Conservation (phyloP, 2,888 invertebrate genomes). For the Pterostichus niger region DNA sequence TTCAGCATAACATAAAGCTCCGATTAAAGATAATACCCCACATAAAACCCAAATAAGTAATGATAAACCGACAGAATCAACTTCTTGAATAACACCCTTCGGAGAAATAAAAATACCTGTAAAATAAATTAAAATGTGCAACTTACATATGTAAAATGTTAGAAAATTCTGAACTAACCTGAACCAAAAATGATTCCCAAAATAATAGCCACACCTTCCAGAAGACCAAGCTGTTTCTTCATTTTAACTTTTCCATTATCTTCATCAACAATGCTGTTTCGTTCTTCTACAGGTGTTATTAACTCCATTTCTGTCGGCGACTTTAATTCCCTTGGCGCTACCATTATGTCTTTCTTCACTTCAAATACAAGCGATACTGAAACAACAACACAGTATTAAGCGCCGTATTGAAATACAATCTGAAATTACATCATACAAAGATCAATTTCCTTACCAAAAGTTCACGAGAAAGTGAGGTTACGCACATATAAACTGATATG, state of each 20-base stretch:
- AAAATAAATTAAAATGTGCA: slow-evolving; percentile 70
- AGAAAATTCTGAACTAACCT: slow-evolving; percentile 76
- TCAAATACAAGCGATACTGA: slow-evolving; percentile 37
- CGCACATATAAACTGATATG: slow-evolving; percentile 1
- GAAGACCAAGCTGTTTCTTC: slow-evolving; percentile 92
- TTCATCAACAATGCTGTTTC: slow-evolving; percentile 50
- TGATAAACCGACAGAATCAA: slow-evolving; percentile 93
- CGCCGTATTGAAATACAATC: slow-evolving; percentile 24
- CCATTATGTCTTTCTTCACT: slow-evolving; percentile 71
- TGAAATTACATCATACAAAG: slow-evolving; percentile 61
- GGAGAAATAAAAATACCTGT: slow-evolving; percentile 96
- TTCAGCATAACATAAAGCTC: slow-evolving; percentile 98
- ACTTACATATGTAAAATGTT: slow-evolving; percentile 60
- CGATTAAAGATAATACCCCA: slow-evolving; percentile 93
- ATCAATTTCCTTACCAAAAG: slow-evolving; percentile 39
- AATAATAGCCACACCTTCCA: slow-evolving; percentile 96
- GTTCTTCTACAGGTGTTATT: slow-evolving; percentile 73
- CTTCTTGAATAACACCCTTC: slow-evolving; percentile 93
- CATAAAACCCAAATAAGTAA: slow-evolving; percentile 93
- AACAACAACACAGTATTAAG: background rate
- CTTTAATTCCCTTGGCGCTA: slow-evolving; percentile 79
- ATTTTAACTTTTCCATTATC: slow-evolving; percentile 84
- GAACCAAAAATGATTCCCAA: slow-evolving; percentile 97
- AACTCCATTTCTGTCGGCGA: slow-evolving; percentile 74
- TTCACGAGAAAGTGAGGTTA: slow-evolving; percentile 55